phyloP scores from a whole-genome alignment of 2,113 vertebrate species.

The Podocnemis expansa region DNA sequence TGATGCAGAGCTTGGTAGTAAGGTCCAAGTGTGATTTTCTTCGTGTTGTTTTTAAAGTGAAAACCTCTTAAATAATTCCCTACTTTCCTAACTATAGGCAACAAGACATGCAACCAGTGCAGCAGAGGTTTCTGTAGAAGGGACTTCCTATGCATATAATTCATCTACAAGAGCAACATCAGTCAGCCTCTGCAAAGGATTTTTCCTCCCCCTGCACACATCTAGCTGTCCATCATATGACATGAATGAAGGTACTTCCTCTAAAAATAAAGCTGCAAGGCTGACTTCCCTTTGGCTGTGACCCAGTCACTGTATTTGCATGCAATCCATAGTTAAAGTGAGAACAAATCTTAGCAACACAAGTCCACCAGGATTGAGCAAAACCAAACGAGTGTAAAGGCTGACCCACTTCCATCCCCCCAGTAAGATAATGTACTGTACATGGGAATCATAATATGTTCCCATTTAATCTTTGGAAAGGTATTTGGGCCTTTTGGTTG shows the following conservation, averaged over 20 bases:
- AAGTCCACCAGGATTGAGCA: neutral
- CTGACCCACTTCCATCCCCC: too few species aligned
- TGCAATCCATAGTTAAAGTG: neutral
- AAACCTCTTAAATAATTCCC: neutral
- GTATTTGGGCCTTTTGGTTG: neutral
- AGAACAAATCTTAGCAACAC: neutral
- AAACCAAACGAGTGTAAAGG: neutral
- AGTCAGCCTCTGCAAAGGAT: neutral
- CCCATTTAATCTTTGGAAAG: too few species aligned
- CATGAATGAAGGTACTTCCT: neutral
- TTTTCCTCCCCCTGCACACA: neutral
- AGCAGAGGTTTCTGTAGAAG: neutral
- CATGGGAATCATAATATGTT: neutral
- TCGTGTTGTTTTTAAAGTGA: neutral
- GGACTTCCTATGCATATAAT: neutral
- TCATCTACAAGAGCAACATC: neutral
- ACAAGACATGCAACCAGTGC: neutral
- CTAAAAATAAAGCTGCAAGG: neutral
- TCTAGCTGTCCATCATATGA: neutral
- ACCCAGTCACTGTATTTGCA: neutral
- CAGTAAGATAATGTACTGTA: neutral
- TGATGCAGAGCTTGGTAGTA: neutral
- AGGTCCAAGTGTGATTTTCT: too few species aligned
- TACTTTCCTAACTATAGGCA: neutral
- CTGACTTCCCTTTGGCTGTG: neutral